Percentiles rank a stretch among this genome's conserved stretches.
These are phyloP conservation scores for Caenorhabditis imperialis DNA, from an alignment of 2,888 invertebrate species.

Conservation along the genomic window DNA sequence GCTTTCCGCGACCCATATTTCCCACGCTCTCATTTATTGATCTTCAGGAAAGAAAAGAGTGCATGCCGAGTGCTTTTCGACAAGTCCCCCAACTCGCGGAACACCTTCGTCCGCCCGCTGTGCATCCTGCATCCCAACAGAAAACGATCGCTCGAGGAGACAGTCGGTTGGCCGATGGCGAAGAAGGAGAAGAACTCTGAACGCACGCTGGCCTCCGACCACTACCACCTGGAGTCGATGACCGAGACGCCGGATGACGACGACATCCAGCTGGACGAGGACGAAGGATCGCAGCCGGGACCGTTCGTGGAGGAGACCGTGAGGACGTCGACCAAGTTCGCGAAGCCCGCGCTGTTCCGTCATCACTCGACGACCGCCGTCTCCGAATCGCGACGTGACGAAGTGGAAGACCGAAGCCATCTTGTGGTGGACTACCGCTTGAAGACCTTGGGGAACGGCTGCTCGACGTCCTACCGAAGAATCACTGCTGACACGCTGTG, in stretches of 20 bases:
- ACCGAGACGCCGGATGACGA: conserved; percentile 1
- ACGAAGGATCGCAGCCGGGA: not conserved
- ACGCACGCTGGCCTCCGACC: conserved; percentile 3
- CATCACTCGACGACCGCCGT: not conserved
- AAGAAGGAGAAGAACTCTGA: not conserved
- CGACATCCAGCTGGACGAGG: not conserved
- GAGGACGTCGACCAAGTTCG: too few species aligned
- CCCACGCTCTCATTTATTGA: too few species aligned
- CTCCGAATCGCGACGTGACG: not conserved
- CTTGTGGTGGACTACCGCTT: conserved; percentile 34
- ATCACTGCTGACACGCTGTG: conserved; percentile 45
- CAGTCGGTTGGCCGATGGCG: not conserved
- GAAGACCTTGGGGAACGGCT: conserved; percentile 1
- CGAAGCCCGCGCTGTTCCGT: not conserved
- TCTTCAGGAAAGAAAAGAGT: conserved; percentile 14
- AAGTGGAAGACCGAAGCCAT: not conserved
- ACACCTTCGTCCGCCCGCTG: conserved; percentile 10
- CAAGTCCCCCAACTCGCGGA: conserved; percentile 23
- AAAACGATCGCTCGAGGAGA: not conserved
- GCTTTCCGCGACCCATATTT: conserved; percentile 1
- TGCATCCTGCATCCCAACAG: not conserved
- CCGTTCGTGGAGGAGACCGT: too few species aligned
- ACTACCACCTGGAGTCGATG: conserved; percentile 14
- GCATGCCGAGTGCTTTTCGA: conserved; percentile 20
- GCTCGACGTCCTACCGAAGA: conserved; percentile 50